A percentile compares a stretch with the other conserved stretches of the same genome.
Evolutionary conservation across 2,888 invertebrate genomes (phyloP).

Genomic region (Smittia sp.): DNA sequence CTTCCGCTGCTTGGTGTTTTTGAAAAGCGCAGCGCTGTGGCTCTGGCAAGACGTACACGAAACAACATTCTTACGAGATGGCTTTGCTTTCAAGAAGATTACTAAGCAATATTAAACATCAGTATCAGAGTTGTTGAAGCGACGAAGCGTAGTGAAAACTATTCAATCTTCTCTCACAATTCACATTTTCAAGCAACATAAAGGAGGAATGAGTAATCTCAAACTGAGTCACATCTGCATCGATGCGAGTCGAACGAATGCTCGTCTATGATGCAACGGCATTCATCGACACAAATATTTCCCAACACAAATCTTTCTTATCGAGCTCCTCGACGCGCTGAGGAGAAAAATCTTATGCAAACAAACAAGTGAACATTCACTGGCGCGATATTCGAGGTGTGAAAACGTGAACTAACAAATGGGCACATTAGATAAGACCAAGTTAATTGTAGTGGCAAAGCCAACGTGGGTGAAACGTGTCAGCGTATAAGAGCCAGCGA

Average conservation of each 20-base stretch:
- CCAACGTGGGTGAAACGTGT: neutral
- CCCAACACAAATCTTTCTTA: neutral
- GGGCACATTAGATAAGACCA: neutral
- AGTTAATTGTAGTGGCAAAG: neutral
- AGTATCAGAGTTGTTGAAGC: neutral
- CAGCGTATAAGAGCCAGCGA: neutral
- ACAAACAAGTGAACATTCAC: neutral
- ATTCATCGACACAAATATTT: no score
- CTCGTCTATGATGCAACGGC: no score
- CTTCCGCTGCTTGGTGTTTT: neutral
- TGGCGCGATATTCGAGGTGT: neutral
- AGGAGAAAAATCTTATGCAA: neutral
- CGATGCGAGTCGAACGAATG: neutral
- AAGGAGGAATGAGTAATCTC: neutral
- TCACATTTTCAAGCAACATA: neutral
- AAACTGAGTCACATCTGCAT: conserved; percentile 1
- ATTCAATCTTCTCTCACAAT: neutral
- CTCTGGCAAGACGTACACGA: neutral
- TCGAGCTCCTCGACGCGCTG: no score
- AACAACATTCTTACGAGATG: neutral
- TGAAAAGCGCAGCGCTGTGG: neutral
- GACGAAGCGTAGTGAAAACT: neutral
- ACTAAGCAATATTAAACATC: neutral
- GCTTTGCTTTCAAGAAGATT: neutral
- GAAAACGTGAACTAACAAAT: neutral